Base-by-base conservation (phyloP, 2,113 vertebrate species). In the Hemiscyllium ocellatum region DNA sequence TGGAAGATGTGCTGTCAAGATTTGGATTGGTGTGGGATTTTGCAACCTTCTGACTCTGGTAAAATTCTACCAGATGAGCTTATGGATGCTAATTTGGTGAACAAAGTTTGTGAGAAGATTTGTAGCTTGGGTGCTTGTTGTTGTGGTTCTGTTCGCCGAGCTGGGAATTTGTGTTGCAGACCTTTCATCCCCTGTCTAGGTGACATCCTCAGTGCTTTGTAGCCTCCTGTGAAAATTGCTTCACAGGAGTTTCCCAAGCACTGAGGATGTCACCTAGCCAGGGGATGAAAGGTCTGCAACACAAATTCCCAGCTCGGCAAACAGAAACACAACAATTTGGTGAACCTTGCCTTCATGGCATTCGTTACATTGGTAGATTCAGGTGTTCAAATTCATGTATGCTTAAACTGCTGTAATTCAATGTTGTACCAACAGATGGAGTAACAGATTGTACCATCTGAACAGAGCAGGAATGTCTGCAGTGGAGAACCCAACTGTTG, bases 401-500 rank as follows among this genome's bases (percentile, higher is more conserved):
- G 37, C 37, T 72, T 72, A 13, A 95, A 42, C 94, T 70, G 8
- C n/a, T 95, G 68, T 95, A 72, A 95, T 95, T 95, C 42, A 76
- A 50, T 95, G 13, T 72, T 95, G 37, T 95, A 95, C 68, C 37
- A 72, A 95, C 69, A 72, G 94, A 95, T 95, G 94, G 94, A 72
- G 68, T 95, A 95, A 24, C 94, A 76, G 69, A 76, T 95, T 72
- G 42, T 72, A 52, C 94, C 37, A 42, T 70, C 65, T 47, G 37
- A 72, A 13, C 72, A 47, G 68, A 95, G 69, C 42, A 76, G 47
- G 15, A 52, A 98, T 98, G 97, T 96, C 98, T 87, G 97, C 98
- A 22, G 96, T 97, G 50, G 66, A 97, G 13, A 98, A 97, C 95
- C 96, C 98, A 89, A 97, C 98, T 1, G 68, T 97, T 0, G 98